Evolutionary conservation across 2,888 invertebrate species (phyloP), one percentile per base, ranked within the genome.

Genomic region (Apamea sordens): DNA sequence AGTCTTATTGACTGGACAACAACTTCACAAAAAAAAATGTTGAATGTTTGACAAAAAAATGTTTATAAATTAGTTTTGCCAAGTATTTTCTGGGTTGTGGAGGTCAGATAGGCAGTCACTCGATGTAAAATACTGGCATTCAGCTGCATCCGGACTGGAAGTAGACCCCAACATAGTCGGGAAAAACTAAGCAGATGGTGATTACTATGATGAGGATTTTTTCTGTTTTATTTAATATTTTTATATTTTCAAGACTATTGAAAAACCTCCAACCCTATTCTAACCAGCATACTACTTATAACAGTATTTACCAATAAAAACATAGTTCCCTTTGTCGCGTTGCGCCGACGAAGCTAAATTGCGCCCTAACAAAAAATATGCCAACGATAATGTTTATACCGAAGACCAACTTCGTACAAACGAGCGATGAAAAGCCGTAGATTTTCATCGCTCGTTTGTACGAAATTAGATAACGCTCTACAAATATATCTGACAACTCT

Each of bases 291-390:
- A 50, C 61, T 68, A 77, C 44, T 75, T 77, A 10, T 64, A 87
- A 72, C 69, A 72, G 87, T 67, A 87, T 89, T 76, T 73, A 64
- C 41, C 28, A 64, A 71, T 50, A 89, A 87, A 87, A 89, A 87
- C 71, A 3, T 15, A 61, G 61, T 82, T 79, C 78, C 81, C 73
- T 87, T 85, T 87, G 85, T 87, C 69, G 85, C 67, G 44, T 53
- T 77, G 70, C 77, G 87, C 87, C 89, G 88, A 63, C 72, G 21
- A 13, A 53, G 67, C 78, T 82, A 82, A 87, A 87, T 82, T 73
- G 70, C 73, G 0, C 18, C 11, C 3, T 32, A 73, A 61, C 47
- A 83, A 88, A 86, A 86, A 79, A 71, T n/a, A 56, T 41, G 44
- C 7, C 47, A 32, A 0, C 21, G 8, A 10, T 21, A 63, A 50